Base-by-base conservation (phyloP, 2,113 vertebrate genomes). In the Triplophysa dalaica region DNA sequence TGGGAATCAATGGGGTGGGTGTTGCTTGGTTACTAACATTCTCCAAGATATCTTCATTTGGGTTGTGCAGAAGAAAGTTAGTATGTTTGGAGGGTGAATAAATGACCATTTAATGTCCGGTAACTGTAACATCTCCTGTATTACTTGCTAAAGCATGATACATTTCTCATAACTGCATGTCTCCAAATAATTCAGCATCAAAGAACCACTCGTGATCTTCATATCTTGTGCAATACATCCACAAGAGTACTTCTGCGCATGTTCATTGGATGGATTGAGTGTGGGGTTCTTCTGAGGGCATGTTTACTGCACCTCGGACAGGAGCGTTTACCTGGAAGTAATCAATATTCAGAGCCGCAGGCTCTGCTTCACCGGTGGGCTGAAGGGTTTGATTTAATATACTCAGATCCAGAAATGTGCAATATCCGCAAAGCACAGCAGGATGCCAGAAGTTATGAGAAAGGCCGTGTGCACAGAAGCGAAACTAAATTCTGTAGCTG, bases 261-360 rank as follows among this genome's bases (percentile, higher is more conserved):
- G 33, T 38, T 38, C 33, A 38, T 38, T 38, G 0, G 14, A 54
- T 54, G 50, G 50, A 54, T 54, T 65, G 17, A 9, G 69, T 38
- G 19, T 45, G 64, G 21, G 58, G 33, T 58, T 22, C 17, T 29
- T n/a, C 12, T 17, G 56, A 70, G 54, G 79, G 45, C 29, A 22
- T 43, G 33, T 81, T 48, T 19, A 26, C 13, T 19, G 9, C 70
- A 73, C 33, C 41, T 61, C 22, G 45, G 38, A 68, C 75, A 68
- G 63, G 63, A 69, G 33, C 33, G 6, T 58, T 75, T 81, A 77
- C n/a, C 1, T 43, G 48, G 58, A 77, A 17, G 14, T 22, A 50
- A 78, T 70, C 66, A 70, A 77, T 77, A 58, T 29, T 56, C n/a
- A 26, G 29, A 78, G 64, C 76, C 52, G 1, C 76, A 29, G 76